These are phyloP conservation scores for Pipistrellus pygmaeus DNA, from an alignment of 2,797 vertebrate species.

Conservation along the genomic window DNA sequence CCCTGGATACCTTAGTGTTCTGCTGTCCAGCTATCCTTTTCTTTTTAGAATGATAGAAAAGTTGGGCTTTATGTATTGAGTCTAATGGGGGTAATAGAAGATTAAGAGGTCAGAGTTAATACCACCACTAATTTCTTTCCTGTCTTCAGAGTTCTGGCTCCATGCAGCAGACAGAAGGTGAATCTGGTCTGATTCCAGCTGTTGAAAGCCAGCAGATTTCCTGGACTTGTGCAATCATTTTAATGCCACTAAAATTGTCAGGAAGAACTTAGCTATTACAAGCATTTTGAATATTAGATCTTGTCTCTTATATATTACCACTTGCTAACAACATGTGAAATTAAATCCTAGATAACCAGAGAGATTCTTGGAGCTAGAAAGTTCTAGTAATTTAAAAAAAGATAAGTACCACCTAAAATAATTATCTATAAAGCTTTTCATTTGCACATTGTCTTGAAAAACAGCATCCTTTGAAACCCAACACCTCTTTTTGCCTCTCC, in stretches of 20 bases:
- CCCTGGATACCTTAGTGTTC: background rate
- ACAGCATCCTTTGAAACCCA: conserved; percentile 38
- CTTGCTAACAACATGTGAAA: conserved; percentile 76
- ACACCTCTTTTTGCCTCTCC: background rate
- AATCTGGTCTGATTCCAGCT: conserved; percentile 77
- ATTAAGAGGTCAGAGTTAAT: conserved; percentile 65
- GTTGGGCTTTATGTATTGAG: conserved; percentile 34
- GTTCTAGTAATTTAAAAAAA: conserved; percentile 72
- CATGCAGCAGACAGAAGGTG: conserved; percentile 78
- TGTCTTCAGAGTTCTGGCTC: conserved; percentile 72
- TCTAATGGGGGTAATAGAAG: conserved; percentile 61
- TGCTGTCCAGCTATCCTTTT: conserved; percentile 55
- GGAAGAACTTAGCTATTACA: conserved; percentile 75
- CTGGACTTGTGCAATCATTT: conserved; percentile 71
- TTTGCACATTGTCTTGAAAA: conserved; percentile 37
- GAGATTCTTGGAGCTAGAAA: conserved; percentile 73
- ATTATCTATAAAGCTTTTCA: conserved; percentile 69
- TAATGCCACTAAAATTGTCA: conserved; percentile 81
- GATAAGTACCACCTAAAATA: conserved; percentile 67
- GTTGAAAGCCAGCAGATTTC: conserved; percentile 79
- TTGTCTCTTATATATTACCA: conserved; percentile 71
- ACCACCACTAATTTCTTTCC: background rate
- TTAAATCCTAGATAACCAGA: conserved; percentile 77
- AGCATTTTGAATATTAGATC: conserved; percentile 77
- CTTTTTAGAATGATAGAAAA: conserved; percentile 30